phyloP scores from a whole-genome alignment of 2,797 vertebrate species.

The Spinus pinus region DNA sequence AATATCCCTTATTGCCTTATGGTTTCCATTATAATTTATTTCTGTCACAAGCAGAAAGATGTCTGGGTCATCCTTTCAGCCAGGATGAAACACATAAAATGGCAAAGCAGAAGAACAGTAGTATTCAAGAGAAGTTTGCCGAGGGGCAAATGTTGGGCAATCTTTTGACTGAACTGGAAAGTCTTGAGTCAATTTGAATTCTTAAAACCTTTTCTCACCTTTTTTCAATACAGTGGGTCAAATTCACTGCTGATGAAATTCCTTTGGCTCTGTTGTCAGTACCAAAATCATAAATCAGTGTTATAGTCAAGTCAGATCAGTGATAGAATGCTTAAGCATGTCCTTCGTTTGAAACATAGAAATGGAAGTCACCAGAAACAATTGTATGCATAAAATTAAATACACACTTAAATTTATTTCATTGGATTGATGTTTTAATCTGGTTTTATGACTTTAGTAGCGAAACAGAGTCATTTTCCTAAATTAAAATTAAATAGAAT shows the following conservation, averaged over 20 bases:
- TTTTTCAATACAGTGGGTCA: background rate
- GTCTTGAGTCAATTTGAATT: constrained; percentile 2
- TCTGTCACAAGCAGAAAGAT: constrained; percentile 2
- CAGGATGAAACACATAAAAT: background rate
- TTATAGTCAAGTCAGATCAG: background rate
- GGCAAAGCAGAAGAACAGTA: constrained; percentile 3
- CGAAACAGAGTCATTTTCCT: constrained; percentile 41
- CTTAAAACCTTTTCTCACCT: constrained; percentile 40
- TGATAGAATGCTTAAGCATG: background rate
- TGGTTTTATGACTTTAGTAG: constrained; percentile 48
- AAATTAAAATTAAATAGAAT: constrained; percentile 53
- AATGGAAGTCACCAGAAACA: constrained; percentile 20
- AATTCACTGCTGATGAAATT: constrained; percentile 5
- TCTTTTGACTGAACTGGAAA: constrained; percentile 3
- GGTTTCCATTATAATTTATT: constrained; percentile 46
- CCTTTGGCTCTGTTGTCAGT: background rate
- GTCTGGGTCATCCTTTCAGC: constrained; percentile 37
- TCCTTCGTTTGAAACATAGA: background rate
- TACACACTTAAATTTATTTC: constrained; percentile 1
- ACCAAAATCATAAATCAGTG: background rate
- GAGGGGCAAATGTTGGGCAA: background rate
- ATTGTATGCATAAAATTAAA: constrained; percentile 5
- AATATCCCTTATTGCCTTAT: constrained; percentile 2
- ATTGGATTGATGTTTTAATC: constrained; percentile 53
- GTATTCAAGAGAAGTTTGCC: constrained; percentile 15